Evolutionary conservation across 2,797 vertebrate species (phyloP), one percentile per base, ranked within the genome.

Genomic region (Natrix natrix): DNA sequence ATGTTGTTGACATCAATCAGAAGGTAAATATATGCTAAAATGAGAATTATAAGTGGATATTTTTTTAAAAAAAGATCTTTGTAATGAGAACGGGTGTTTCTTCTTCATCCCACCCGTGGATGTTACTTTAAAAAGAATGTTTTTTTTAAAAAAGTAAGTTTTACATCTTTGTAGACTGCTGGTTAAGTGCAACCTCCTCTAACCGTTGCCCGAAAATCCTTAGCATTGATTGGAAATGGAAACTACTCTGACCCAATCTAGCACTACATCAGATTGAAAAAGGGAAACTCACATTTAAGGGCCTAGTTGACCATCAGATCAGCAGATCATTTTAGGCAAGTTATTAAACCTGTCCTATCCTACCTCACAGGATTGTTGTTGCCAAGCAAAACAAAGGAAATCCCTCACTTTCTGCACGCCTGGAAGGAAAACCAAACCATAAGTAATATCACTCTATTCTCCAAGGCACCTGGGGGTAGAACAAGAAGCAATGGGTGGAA

Each of bases 1-100:
- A 56, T 63, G 74, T 86, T 93, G 37, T n/a, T 90, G 54, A 74
- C 91, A 93, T 88, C 92, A 93, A 28, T 17, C 55, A 74, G 63
- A 59, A 93, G 26, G 61, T n/a, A 91, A 93, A 93, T 37, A 88
- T 86, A 60, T 52, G 48, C 14, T 54, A 60, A 91, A 52, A 8
- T 78, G 22, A 88, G 86, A 88, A 91, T 88, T 60, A 24, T 22
- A 91, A 93, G 86, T 88, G 61, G 55, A 60, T 60, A 37, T 86
- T 88, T 88, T 74, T 10, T 32, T 0, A 5, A 69, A 17, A 37
- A 93, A 91, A 74, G 5, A 78, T 78, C 10, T 20, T 32, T 74
- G 83, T 22, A 93, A 88, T 78, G 61, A 60, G 28, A 74, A 74
- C 1, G 55, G 3, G 37, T 13, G 2, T 8, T 37, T 37, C 26